A percentile compares a stretch with the other conserved stretches of the same genome.
These are phyloP conservation scores for Hoplodrina ambigua DNA, from an alignment of 2,888 invertebrate species.

Conservation along the genomic window DNA sequence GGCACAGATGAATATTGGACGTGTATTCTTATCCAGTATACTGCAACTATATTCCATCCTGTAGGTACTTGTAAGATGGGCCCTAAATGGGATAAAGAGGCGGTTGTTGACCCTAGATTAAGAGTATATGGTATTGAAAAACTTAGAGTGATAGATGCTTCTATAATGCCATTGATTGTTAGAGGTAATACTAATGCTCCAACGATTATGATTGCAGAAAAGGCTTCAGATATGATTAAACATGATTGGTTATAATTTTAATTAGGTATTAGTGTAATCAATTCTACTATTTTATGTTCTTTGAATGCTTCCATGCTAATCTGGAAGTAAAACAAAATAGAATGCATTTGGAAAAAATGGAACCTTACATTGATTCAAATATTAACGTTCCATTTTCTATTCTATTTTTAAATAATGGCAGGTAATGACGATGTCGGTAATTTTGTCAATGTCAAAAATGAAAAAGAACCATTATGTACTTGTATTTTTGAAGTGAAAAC, in stretches of 20 bases:
- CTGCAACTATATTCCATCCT: constrained; percentile 93
- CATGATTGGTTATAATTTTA: constrained; percentile 82
- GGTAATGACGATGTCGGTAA: no score
- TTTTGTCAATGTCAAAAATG: no score
- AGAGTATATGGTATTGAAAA: constrained; percentile 91
- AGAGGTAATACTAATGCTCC: constrained; percentile 96
- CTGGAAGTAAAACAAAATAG: not conserved
- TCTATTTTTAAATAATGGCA: no score
- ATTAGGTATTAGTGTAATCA: not conserved
- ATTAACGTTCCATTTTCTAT: no score
- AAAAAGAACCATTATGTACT: no score
- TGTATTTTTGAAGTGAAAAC: no score
- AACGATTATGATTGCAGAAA: constrained; percentile 96
- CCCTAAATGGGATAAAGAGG: constrained; percentile 89
- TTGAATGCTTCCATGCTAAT: constrained; percentile 19
- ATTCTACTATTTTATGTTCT: not conserved
- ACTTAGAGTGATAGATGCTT: constrained; percentile 92
- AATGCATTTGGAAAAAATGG: not conserved
- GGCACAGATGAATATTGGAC: constrained; percentile 92
- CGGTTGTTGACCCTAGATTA: constrained; percentile 92
- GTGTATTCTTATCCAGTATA: constrained; percentile 92
- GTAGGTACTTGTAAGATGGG: constrained; percentile 94
- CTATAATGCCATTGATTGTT: constrained; percentile 92
- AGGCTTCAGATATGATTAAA: constrained; percentile 94
- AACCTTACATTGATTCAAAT: not conserved